Base-by-base conservation (phyloP, 2,797 vertebrate genomes). In the Rhadinocentrus ornatus region DNA sequence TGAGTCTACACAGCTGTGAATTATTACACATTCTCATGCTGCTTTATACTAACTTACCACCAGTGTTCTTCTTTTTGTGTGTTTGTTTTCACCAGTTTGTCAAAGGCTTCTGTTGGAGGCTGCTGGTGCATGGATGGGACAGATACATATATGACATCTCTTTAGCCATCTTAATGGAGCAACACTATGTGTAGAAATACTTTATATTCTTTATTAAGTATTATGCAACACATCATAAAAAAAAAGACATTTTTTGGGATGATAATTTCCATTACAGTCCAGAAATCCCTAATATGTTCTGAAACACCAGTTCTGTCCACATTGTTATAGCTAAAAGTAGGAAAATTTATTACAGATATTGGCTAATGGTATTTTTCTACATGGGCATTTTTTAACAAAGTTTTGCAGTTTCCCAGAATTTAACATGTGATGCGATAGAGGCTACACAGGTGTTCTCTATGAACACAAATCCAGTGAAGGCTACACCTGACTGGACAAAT, bases 1-100 rank as follows among this genome's bases (percentile, higher is more conserved):
- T 75, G 73, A 70, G 68, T 68, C 64, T 77, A 69, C 83, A 78
- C 79, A 83, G 53, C 77, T 70, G 75, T 88, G 81, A 91, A 92
- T 90, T 88, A 89, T 89, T 81, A 75, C 50, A 62, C 62, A 2
- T 68, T 77, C 66, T 85, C 66, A 60, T 56, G 77, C 69, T 55
- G 54, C 81, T 86, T 88, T 74, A 66, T 81, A 86, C 73, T 78
- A 76, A 85, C 85, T 86, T 71, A 62, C 71, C 75, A 79, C 81
- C 74, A 78, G 73, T 34, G 0, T 63, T 37, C 24, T 66, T 80
- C 68, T 77, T 73, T 80, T 50, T 48, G 6, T 22, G 46, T 22
- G 20, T 22, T 48, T 48, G 34, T 71, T 70, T 76, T 63, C 35
- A 52, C 58, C 26, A 52, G 53, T 88, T 84, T 75, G 77, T 87